Evolutionary conservation across 92 coral and sea anemone genomes (phyloP).

Genomic region (Porites cylindrica): DNA sequence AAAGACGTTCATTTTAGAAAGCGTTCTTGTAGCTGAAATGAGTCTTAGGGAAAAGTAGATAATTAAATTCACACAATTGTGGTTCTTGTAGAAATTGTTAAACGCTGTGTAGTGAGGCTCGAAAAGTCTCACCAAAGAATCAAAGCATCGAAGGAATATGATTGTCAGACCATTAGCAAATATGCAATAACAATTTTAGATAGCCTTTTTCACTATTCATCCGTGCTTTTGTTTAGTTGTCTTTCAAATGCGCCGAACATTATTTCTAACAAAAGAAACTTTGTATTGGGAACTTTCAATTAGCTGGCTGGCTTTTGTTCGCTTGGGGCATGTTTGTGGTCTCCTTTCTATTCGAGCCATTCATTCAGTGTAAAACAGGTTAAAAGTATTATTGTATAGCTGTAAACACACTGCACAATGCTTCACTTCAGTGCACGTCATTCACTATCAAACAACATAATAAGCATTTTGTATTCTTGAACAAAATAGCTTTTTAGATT

Average conservation of each 20-base stretch:
- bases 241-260: constrained; percentile 52
- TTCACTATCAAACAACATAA: constrained; percentile 66
- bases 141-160: background rate
- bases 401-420: constrained; percentile 77
- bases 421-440: constrained; percentile 70
- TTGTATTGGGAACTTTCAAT: constrained; percentile 70
- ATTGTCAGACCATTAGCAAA: constrained; percentile 32
- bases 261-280: constrained; percentile 72
- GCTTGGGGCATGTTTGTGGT: constrained; percentile 70
- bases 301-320: constrained; percentile 76
- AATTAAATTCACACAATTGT: background rate
- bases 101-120: background rate
- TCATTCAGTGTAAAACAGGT: constrained; percentile 66
- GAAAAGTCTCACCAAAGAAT: background rate
- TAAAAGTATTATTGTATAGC: constrained; percentile 77
- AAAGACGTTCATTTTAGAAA: background rate
- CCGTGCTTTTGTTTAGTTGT: constrained; percentile 39
- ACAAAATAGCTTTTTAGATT: constrained; percentile 56
- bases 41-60: background rate
- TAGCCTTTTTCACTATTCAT: constrained; percentile 40
- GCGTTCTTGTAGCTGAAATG: background rate
- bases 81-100: background rate
- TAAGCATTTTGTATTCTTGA: constrained; percentile 62
- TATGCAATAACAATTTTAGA: constrained; percentile 35
- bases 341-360: constrained; percentile 46